Conservation (phyloP, 1,140 invertebrate genomes). For the Mylabris phalerata region DNA sequence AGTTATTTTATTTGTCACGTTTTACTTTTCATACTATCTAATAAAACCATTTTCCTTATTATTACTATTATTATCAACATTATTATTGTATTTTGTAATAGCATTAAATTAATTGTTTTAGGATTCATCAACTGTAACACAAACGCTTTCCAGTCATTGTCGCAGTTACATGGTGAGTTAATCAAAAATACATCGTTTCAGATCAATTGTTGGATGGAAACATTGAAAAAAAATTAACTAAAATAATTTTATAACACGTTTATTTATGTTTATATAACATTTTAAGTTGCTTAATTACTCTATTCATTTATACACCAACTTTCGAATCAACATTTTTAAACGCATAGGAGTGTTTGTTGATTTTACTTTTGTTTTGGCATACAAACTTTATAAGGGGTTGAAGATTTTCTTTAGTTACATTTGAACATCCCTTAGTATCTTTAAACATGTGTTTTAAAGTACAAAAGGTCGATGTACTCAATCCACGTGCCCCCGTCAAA, state of each 20-base stretch:
- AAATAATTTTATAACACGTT: constrained; percentile 12
- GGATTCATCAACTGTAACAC: constrained; percentile 42
- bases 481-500: constrained; percentile 21
- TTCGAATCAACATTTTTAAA: not conserved
- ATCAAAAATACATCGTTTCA: not conserved
- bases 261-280: constrained; percentile 14
- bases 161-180: constrained; percentile 39
- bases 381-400: too few species aligned
- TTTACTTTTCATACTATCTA: too few species aligned
- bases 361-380: not conserved
- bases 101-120: constrained; percentile 32
- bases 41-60: not conserved
- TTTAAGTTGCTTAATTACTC: not conserved
- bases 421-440: not conserved
- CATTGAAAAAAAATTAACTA: not conserved
- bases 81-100: not conserved
- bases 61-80: not conserved
- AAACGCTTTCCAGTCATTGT: constrained; percentile 36
- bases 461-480: constrained; percentile 20
- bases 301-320: not conserved
- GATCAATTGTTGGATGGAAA: too few species aligned
- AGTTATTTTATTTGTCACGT: too few species aligned
- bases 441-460: constrained; percentile 8
- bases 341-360: not conserved
- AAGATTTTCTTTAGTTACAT: too few species aligned